Base-by-base conservation (phyloP, 2,888 invertebrate genomes). In the Oscheius sp. region DNA sequence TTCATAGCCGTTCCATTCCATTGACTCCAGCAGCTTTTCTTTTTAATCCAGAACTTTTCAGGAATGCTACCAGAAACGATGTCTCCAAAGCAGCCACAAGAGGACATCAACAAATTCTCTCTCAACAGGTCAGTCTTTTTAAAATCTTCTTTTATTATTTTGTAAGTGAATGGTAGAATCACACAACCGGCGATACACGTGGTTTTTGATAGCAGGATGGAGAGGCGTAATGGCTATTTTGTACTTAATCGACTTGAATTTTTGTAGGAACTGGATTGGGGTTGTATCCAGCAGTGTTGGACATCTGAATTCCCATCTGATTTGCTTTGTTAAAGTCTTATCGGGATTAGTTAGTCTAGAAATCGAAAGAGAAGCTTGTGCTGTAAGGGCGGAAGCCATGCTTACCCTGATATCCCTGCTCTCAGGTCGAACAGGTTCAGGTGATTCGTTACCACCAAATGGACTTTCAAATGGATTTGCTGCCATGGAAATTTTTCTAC, bases 281-380 rank as follows among this genome's bases (percentile, higher is more conserved):
- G 45, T 66, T 75, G 72, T 72, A 77, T 42, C 70, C 69, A 29
- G 73, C 71, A 23, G 72, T 61, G 34, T 58, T 69, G 25, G 61
- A 31, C 57, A 72, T 72, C 76, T 76, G 73, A 70, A 76, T 73
- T 23, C 23, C 6, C 50, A n/a, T n/a, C n/a, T n/a, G n/a, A n/a
- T n/a, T n/a, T n/a, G n/a, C n/a, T n/a, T n/a, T n/a, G n/a, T n/a
- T n/a, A n/a, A n/a, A n/a, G n/a, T n/a, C 37, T 15, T 15, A 37
- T 37, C 12, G 12, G 12, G 42, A 42, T 42, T 42, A 42, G 42
- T 4, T 34, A 12, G 6, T 34, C 17, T 42, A 3, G 15, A n/a
- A 42, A 17, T 42, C 15, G 20, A 29, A 17, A 27, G 52, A 37
- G 8, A 12, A 34, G 39, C 34, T 39, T 8, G 29, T 34, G 55